Evolutionary conservation across 2,888 invertebrate species (phyloP).

Genomic region (Hedychridium roseum): DNA sequence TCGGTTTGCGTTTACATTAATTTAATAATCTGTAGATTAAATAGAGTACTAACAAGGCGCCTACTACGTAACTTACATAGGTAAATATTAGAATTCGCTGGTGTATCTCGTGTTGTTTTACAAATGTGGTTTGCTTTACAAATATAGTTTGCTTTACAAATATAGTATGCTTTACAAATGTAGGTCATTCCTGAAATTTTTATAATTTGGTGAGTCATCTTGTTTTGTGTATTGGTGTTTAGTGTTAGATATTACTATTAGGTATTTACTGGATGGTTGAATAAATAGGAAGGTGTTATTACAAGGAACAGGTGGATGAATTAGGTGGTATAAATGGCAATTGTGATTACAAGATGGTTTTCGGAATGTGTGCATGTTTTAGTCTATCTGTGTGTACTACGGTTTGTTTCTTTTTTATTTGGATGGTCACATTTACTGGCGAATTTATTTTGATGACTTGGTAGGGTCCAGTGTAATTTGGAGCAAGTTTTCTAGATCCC

Average conservation of each 20-base stretch:
- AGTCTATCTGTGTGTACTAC: too few species aligned
- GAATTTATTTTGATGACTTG: conserved; percentile 26
- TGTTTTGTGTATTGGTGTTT: conserved; percentile 6
- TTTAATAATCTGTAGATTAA: too few species aligned
- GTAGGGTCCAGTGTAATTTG: conserved; percentile 27
- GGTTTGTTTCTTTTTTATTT: too few species aligned
- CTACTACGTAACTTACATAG: too few species aligned
- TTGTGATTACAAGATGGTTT: too few species aligned
- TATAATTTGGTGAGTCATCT: background rate
- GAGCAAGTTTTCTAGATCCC: conserved; percentile 11
- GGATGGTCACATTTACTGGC: conserved; percentile 28
- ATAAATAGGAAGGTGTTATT: background rate
- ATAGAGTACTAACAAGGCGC: too few species aligned
- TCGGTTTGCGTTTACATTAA: too few species aligned
- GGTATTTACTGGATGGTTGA: conserved; percentile 3
- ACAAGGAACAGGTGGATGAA: background rate
- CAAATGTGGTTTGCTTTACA: conserved; percentile 11
- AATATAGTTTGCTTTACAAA: conserved; percentile 5
- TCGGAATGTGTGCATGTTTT: too few species aligned
- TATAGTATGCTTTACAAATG: background rate
- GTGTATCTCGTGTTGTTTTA: too few species aligned
- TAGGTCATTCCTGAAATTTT: too few species aligned
- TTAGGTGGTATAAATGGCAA: too few species aligned
- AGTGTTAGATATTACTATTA: conserved; percentile 4
- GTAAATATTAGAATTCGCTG: too few species aligned